Conservation (phyloP, 2,888 invertebrate genomes). For the Lycaena phlaeas region DNA sequence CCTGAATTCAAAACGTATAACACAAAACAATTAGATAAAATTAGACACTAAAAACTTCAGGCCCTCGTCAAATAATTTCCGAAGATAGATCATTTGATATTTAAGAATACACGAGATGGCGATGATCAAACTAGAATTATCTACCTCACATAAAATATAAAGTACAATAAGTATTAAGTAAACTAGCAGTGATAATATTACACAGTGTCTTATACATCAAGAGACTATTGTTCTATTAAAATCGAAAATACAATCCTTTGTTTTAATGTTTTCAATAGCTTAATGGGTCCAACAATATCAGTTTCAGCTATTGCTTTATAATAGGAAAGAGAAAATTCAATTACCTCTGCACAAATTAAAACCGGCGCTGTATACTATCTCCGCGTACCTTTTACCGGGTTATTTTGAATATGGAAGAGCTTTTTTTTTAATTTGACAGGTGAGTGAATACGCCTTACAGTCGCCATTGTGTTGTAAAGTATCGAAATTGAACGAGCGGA, state of each 20-base stretch:
- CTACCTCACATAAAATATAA: no score
- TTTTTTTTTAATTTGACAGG: slow-evolving; percentile 67
- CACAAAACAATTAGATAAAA: no score
- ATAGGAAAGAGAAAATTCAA: slow-evolving; percentile 19
- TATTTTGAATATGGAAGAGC: slow-evolving; percentile 57
- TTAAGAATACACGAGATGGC: no score
- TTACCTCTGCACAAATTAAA: slow-evolving; percentile 24
- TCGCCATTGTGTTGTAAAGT: slow-evolving; percentile 66
- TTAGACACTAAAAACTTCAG: no score
- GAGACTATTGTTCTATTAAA: slow-evolving; percentile 5
- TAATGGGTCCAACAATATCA: slow-evolving; percentile 10
- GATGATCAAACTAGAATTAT: no score
- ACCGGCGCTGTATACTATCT: slow-evolving; percentile 19
- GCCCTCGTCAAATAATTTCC: no score
- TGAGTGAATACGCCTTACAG: slow-evolving; percentile 66
- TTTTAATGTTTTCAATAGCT: slow-evolving; percentile 10
- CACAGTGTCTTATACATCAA: neutral
- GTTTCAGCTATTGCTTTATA: slow-evolving; percentile 16
- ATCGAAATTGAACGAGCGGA: slow-evolving; percentile 66
- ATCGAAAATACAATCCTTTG: slow-evolving; percentile 8
- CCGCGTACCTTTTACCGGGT: slow-evolving; percentile 24
- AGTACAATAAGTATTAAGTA: no score
- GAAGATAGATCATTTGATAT: no score
- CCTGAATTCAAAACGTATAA: no score
- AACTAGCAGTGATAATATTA: neutral